phyloP scores from a whole-genome alignment of 1,140 invertebrate species.

The Penaeus indicus region DNA sequence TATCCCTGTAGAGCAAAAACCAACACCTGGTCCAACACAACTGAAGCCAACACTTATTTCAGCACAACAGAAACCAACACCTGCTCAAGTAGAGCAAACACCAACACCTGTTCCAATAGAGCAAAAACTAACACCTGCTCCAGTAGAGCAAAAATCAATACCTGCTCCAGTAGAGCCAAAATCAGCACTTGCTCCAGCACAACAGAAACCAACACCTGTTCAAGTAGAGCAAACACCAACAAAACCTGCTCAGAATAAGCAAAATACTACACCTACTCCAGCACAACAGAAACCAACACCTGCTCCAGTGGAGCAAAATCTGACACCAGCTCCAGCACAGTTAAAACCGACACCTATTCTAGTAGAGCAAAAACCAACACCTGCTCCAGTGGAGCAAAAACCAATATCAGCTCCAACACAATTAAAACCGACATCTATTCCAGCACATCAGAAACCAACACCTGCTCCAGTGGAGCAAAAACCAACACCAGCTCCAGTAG shows the following conservation, averaged over 20 bases:
- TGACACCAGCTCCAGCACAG: background rate
- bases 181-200: background rate
- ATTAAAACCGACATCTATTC: constrained; percentile 2
- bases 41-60: background rate
- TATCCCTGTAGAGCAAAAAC: constrained; percentile 1
- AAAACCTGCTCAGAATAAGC: background rate
- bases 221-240: background rate
- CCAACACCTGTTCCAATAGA: background rate
- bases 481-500: too few species aligned
- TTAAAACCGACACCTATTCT: background rate
- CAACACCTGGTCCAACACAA: constrained; percentile 18
- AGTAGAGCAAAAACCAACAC: too few species aligned
- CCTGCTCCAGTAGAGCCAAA: constrained; percentile 27
- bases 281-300: constrained; percentile 12
- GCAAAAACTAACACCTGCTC: constrained; percentile 13
- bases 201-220: constrained; percentile 3
- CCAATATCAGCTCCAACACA: constrained; percentile 4
- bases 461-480: background rate
- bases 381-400: too few species aligned
- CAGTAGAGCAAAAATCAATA: constrained; percentile 8
- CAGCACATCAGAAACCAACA: background rate
- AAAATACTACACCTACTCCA: constrained; percentile 17
- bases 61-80: background rate
- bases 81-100: background rate
- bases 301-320: background rate